Evolutionary conservation across 1,140 invertebrate species (phyloP), one percentile per base, ranked within the genome.

Genomic region (Seison nebaliae): DNA sequence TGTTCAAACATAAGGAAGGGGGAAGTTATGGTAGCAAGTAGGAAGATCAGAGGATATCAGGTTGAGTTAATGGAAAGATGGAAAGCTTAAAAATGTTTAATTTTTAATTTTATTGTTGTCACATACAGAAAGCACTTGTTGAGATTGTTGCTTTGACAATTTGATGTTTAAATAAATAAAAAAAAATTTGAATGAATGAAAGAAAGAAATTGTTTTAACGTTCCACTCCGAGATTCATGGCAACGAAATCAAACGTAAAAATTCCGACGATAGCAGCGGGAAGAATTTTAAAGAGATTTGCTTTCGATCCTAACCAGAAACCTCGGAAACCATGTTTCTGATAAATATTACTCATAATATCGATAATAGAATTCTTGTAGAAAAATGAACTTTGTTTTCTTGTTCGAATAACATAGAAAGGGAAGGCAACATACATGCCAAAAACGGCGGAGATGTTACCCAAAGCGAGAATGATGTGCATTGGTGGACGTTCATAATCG

Each of bases 191-290:
- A n/a, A n/a, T n/a, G n/a, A n/a, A n/a, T n/a, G n/a, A n/a, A n/a
- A n/a, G n/a, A n/a, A n/a, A n/a, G n/a, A n/a, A n/a, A n/a, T n/a
- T n/a, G n/a, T n/a, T n/a, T n/a, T n/a, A n/a, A n/a, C n/a, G n/a
- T n/a, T n/a, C n/a, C n/a, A n/a, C n/a, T n/a, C n/a, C n/a, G n/a
- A n/a, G n/a, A n/a, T n/a, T n/a, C n/a, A n/a, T n/a, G n/a, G n/a
- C n/a, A n/a, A n/a, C n/a, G n/a, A n/a, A n/a, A n/a, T 38, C 36
- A 32, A 29, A 38, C 21, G 36, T 29, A 16, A 38, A 12, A 18
- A 31, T 31, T 8, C 28, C 36, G 18, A 38, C 28, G 6, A 20
- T 38, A 0, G 36, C 28, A 5, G 36, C 36, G 3, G 36, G 36
- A 4, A 26, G 17, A 22, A 38, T 29, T 38, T 38, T 38, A 11